Evolutionary conservation across 2,113 vertebrate genomes (phyloP).

Genomic region (Protobothrops mucrosquamatus): DNA sequence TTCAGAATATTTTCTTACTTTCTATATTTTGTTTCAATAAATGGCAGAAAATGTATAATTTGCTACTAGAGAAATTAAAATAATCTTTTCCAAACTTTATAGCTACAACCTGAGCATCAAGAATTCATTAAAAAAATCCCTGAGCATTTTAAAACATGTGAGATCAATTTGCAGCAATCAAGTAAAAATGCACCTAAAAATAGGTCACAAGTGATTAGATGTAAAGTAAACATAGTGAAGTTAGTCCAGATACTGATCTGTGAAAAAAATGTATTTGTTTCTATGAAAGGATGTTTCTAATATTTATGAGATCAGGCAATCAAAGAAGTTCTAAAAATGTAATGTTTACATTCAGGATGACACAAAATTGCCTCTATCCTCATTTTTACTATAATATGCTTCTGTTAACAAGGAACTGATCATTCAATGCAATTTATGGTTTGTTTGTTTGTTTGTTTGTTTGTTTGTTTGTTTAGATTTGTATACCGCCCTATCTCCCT

Average conservation of each 20-base stretch:
- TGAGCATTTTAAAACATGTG: constrained; percentile 4
- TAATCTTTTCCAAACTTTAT: constrained; percentile 8
- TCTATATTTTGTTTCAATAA: too few species aligned
- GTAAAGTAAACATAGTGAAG: constrained; percentile 1
- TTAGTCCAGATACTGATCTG: not conserved
- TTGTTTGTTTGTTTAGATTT: too few species aligned
- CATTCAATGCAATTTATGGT: not conserved
- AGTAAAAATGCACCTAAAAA: not conserved
- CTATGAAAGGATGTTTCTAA: not conserved
- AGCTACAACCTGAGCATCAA: not conserved
- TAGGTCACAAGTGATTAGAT: not conserved
- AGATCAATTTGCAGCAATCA: not conserved
- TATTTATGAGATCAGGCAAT: not conserved
- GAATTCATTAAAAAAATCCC: not conserved
- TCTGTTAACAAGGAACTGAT: not conserved
- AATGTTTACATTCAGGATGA: not conserved
- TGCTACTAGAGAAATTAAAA: constrained; percentile 1
- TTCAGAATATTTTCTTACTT: not conserved
- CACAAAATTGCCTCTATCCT: not conserved
- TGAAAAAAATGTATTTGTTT: not conserved
- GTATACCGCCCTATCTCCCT: too few species aligned
- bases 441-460: too few species aligned
- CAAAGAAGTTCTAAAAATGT: not conserved
- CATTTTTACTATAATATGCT: not conserved
- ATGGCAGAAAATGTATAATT: constrained; percentile 22